These are phyloP conservation scores for Pinna nobilis DNA, from an alignment of 1,140 invertebrate genomes.

Conservation along the genomic window DNA sequence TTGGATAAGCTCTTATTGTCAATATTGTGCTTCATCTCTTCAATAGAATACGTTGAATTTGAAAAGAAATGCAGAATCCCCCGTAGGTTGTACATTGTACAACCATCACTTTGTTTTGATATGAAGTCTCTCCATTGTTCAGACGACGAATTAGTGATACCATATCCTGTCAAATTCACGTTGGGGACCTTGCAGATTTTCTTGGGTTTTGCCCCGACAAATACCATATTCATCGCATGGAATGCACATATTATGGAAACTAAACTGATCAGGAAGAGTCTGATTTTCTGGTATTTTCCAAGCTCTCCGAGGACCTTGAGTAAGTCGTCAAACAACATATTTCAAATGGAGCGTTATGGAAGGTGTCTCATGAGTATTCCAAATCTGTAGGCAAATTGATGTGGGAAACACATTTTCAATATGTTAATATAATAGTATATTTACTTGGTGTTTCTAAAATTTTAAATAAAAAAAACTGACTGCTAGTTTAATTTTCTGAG, in stretches of 20 bases:
- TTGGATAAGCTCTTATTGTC: constrained; percentile 4
- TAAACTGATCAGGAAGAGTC: constrained; percentile 88
- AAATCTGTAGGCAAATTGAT: too few species aligned
- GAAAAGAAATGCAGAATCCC: constrained; percentile 1
- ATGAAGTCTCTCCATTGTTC: neutral
- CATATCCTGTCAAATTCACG: constrained; percentile 2
- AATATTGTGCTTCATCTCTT: neutral
- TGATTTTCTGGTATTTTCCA: constrained; percentile 89
- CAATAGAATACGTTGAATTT: constrained; percentile 7
- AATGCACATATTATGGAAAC: constrained; percentile 86
- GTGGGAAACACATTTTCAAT: too few species aligned
- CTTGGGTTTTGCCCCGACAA: constrained; percentile 72
- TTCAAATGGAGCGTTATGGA: too few species aligned
- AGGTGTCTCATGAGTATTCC: too few species aligned
- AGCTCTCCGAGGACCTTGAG: constrained; percentile 90
- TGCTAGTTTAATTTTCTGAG: too few species aligned
- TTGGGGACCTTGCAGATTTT: constrained; percentile 32
- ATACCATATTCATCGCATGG: constrained; percentile 86
- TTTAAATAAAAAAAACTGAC: too few species aligned
- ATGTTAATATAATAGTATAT: too few species aligned
- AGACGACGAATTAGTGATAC: constrained; percentile 15
- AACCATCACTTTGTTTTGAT: neutral
- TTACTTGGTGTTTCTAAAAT: too few species aligned
- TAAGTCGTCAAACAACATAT: constrained; percentile 93
- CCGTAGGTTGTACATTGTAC: neutral